Base-by-base conservation (phyloP, 1,140 invertebrate species). In the Zophobas morio region DNA sequence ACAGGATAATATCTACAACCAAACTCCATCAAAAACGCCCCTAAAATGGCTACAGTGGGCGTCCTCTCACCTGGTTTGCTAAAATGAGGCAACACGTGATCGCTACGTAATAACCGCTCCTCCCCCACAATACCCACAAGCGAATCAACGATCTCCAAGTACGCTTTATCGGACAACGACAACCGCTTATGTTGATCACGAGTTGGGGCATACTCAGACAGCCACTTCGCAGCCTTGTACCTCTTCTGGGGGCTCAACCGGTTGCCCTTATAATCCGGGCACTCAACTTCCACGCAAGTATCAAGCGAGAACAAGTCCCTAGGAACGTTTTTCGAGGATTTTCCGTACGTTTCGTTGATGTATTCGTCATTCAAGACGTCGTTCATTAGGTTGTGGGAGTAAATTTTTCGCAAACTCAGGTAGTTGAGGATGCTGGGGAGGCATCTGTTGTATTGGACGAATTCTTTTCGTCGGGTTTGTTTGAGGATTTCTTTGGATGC, bases 81-180 rank as follows among this genome's bases (percentile, higher is more conserved):
- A 79, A 87, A 91, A 72, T 92, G 89, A 1, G 91, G 91, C 79
- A 92, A 82, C 51, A 91, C 73, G 79, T 90, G 88, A 79, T 86
- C 84, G 2, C 88, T 74, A 74, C 82, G 75, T n/a, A 89, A 82
- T 85, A 82, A 87, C 2, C 86, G 77, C 46, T 84, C 57, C 37
- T 87, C 86, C 56, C 85, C 85, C 35, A 87, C 84, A 53, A 86
- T 81, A 5, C 82, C 70, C 56, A 79, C 75, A 2, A 85, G 8
- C 3, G 78, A 79, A 2, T 87, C 85, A 4, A 84, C 83, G 0
- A 88, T 82, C 76, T 89, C 87, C 33, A 90, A 56, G 40, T 88
- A 83, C n/a, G 89, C 81, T 76, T 84, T 84, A 82, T 89, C 86
- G 2, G 85, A 85, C 33, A 77, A 81, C 74, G 83, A 86, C 6